Evolutionary conservation across 2,797 vertebrate genomes (phyloP), one percentile per base, ranked within the genome.

Genomic region (Heliangelus exortis): DNA sequence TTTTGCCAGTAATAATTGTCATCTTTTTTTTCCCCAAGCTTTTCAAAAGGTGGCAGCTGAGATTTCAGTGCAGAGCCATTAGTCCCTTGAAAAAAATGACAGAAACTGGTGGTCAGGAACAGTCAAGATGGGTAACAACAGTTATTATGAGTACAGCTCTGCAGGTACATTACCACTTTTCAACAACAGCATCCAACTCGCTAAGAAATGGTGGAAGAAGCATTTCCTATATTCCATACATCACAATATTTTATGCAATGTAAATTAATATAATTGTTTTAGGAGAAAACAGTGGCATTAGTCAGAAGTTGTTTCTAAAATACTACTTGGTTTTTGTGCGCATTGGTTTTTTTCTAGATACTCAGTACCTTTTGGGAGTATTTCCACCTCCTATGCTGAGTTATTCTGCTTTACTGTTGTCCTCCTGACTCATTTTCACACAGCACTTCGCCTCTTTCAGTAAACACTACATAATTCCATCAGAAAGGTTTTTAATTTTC

Each of bases 121-220:
- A 95, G 54, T 34, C 75, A 31, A 94, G 79, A 63, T 99, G 99
- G 99, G 97, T 93, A 95, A 99, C 99, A 14, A 99, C 99, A 0
- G 86, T 99, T 66, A 99, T 99, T 67, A 90, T 98, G 90, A 99
- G 98, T 82, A 89, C 98, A 5, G 98, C 98, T 25, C 97, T 99
- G 48, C 98, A 98, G 99, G 99, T 99, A 96, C 23, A 6, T 9
- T 7, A 63, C 25, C 19, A 1, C 59, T 76, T 54, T 43, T 65
- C 9, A 79, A 69, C 4, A 65, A 12, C 65, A 77, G 29, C 65
- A 51, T 23, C 36, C 86, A 45, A 48, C 39, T 93, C 31, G 11
- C 22, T 33, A 31, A 77, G 48, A 82, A 75, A 68, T 1, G 7
- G 23, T 85, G 65, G 51, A 93, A 74, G 29, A 89, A 65, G 43